phyloP scores from a whole-genome alignment of 2,113 vertebrate species.

The Silurus asotus region DNA sequence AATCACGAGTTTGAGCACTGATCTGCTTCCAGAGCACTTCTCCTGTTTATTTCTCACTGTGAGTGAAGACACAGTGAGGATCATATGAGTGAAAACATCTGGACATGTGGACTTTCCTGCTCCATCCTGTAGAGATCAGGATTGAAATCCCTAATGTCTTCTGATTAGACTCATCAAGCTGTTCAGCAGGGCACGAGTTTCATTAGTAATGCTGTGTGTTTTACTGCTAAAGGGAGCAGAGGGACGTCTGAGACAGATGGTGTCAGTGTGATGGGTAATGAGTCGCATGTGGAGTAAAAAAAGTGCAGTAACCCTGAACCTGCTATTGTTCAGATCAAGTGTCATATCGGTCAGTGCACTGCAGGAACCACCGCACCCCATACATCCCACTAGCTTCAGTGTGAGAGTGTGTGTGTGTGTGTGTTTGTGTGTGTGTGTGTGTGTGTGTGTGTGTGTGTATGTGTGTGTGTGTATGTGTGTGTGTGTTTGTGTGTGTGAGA shows the following conservation, averaged over 20 bases:
- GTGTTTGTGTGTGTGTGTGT: slow-evolving; percentile 47
- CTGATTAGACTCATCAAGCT: not conserved
- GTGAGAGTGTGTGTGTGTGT: slow-evolving; percentile 29
- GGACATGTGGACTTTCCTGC: not conserved
- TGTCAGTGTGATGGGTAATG: slow-evolving; percentile 38
- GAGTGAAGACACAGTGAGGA: not conserved
- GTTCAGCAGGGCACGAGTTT: not conserved
- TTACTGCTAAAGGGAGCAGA: not conserved
- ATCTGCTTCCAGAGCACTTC: not conserved
- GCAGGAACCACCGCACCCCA: not conserved
- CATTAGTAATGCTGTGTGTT: not conserved
- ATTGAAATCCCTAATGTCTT: not conserved
- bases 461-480: slow-evolving; percentile 13
- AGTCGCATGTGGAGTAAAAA: slow-evolving; percentile 8
- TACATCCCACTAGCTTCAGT: slow-evolving; percentile 14
- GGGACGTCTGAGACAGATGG: slow-evolving; percentile 26
- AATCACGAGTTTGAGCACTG: not conserved
- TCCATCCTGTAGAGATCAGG: not conserved
- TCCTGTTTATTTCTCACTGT: not conserved
- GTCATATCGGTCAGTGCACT: slow-evolving; percentile 59
- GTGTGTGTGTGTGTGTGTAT: slow-evolving; percentile 4
- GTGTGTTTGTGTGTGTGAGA: not conserved
- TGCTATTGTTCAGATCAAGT: slow-evolving; percentile 57
- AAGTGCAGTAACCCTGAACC: not conserved
- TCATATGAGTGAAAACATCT: not conserved